A percentile compares a stretch with the other conserved stretches of the same genome.
Evolutionary conservation across 2,113 vertebrate species (phyloP).

Genomic region (Amazona vittata): DNA sequence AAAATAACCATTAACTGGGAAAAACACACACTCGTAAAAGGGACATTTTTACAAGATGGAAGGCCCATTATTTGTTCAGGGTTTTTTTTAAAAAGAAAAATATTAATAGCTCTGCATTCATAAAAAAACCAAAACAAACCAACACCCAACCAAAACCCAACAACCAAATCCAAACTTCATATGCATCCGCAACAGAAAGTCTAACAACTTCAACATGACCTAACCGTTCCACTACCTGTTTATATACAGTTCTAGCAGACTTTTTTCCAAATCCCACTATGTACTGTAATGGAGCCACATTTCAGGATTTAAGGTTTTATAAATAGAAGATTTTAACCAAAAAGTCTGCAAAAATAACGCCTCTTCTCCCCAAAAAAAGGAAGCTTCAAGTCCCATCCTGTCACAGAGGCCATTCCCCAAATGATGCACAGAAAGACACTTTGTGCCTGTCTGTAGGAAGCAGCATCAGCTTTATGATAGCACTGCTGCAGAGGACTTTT

Average conservation of each 20-base stretch:
- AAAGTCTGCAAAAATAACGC: background rate
- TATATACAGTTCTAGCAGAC: background rate
- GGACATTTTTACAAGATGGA: background rate
- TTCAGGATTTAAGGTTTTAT: background rate
- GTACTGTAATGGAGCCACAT: background rate
- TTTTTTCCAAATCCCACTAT: background rate
- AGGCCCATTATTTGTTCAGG: background rate
- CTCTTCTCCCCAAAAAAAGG: background rate
- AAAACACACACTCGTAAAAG: fast-evolving
- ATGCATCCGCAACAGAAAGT: background rate
- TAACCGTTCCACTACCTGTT: background rate
- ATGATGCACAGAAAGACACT: background rate
- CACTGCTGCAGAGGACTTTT: background rate
- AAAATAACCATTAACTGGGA: background rate
- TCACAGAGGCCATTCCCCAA: background rate
- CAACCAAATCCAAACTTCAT: background rate
- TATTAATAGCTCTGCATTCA: background rate
- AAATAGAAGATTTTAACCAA: conserved; percentile 2
- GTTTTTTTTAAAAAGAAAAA: background rate
- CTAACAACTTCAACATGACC: background rate
- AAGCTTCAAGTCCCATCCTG: background rate
- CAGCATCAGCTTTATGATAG: fast-evolving
- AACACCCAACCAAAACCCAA: background rate
- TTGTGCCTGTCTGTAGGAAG: background rate
- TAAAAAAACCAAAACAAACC: background rate